Base-by-base conservation (phyloP, 1,140 invertebrate species). In the Rhyacophila brunnea region DNA sequence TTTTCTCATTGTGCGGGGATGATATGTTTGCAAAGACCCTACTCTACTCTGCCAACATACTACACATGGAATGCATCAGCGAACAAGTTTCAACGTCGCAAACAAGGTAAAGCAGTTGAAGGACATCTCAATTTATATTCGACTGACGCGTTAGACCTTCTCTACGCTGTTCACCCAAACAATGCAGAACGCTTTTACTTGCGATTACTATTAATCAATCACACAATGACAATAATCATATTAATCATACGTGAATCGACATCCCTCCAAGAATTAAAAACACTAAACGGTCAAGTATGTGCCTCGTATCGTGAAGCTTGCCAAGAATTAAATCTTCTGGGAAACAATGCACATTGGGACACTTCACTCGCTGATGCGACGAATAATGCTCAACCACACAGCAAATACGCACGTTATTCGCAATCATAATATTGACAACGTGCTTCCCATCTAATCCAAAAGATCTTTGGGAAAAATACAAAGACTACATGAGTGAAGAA, bases 1-100 rank as follows among this genome's bases (percentile, higher is more conserved):
- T 67, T 35, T 75, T 74, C 36, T 13, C 63, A 53, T 42, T 72
- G n/a, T 65, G 66, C 40, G n/a, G 46, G 9, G 14, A 5, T n/a
- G 49, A 52, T 42, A 1, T 9, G 19, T 52, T 52, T 42, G 49
- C 36, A 5, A 6, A 11, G 17, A 52, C 4, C n/a, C 17, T 42
- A 14, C 14, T 52, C 0, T 52, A 42, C 11, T 11, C 19, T 42
- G 49, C 49, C 49, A 20, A 18, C 1, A 1, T 49, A 32, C 13
- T 32, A 34, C 14, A 49, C 47, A 5, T 49, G 47, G 47, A 49
- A 49, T 32, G 1, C 0, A 49, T 32, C 6, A 7, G 4, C 13
- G 6, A 49, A 49, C 14, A 34, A 49, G 17, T 49, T 32, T 4
- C 20, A 49, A 6, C 47, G 20, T 7, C 28, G 47, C 20, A 34